phyloP scores from a whole-genome alignment of 35 echinoderm and acorn worm species.

The Eucidaris tribuloides region DNA sequence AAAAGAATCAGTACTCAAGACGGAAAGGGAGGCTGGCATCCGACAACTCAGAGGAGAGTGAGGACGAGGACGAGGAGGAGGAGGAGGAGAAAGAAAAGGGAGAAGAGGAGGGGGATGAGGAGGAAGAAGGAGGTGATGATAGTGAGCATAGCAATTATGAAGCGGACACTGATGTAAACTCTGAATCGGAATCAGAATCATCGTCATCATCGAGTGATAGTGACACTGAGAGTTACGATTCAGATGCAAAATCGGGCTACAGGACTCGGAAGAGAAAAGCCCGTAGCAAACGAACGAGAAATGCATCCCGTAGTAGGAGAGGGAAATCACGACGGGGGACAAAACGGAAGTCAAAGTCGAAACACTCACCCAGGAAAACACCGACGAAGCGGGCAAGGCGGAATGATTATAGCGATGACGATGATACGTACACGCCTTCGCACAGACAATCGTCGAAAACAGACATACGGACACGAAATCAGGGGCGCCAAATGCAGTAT shows the following conservation, averaged over 20 bases:
- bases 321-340: background rate
- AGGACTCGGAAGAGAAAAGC: constrained; percentile 1
- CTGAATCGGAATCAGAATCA: constrained; percentile 18
- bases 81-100: background rate
- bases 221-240: constrained; percentile 49
- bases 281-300: background rate
- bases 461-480: constrained; percentile 42
- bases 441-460: background rate
- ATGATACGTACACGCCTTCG: constrained; percentile 3
- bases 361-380: background rate
- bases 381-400: background rate
- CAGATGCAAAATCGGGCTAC: constrained; percentile 17
- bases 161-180: constrained; percentile 7
- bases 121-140: background rate
- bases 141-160: constrained; percentile 36
- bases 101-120: background rate
- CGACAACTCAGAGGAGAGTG: background rate
- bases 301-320: constrained; percentile 15
- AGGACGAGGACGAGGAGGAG: constrained; percentile 19
- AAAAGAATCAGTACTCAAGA: background rate
- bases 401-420: constrained; percentile 61
- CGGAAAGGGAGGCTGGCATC: too few species aligned
- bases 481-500: constrained; percentile 51
- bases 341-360: constrained; percentile 24
- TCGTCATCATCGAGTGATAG: constrained; percentile 15